phyloP scores from a whole-genome alignment of 2,888 invertebrate species.

The Cephus rjabovi region DNA sequence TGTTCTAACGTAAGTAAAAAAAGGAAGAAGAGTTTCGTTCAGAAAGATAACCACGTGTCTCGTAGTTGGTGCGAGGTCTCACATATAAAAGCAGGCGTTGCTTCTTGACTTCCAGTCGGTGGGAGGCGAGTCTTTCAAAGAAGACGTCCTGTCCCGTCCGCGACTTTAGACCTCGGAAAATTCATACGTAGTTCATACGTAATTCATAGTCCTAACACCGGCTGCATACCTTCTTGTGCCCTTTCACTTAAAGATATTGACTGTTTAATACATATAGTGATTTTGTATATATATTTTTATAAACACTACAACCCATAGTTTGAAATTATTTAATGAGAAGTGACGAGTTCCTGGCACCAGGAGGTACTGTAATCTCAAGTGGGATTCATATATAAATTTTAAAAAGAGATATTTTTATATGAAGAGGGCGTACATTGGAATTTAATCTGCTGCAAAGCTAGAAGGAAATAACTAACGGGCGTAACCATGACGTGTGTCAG shows the following conservation, averaged over 20 bases:
- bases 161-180: background rate
- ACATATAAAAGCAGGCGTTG: conserved; percentile 40
- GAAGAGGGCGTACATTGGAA: background rate
- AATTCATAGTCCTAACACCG: background rate
- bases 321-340: background rate
- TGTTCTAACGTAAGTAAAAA: background rate
- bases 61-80: background rate
- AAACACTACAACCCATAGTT: background rate
- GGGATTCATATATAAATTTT: background rate
- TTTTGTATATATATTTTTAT: background rate
- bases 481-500: background rate
- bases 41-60: background rate
- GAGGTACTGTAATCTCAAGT: background rate
- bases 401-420: background rate
- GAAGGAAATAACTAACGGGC: background rate
- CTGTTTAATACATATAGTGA: background rate
- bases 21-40: background rate
- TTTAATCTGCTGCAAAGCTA: background rate
- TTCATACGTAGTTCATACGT: background rate
- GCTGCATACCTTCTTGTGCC: background rate
- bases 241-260: background rate
- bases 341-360: background rate
- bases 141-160: background rate
- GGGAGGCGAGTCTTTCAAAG: conserved; percentile 26
- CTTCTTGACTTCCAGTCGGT: conserved; percentile 39